Evolutionary conservation across 2,888 invertebrate species (phyloP).

Genomic region (Trachelus tabidus): DNA sequence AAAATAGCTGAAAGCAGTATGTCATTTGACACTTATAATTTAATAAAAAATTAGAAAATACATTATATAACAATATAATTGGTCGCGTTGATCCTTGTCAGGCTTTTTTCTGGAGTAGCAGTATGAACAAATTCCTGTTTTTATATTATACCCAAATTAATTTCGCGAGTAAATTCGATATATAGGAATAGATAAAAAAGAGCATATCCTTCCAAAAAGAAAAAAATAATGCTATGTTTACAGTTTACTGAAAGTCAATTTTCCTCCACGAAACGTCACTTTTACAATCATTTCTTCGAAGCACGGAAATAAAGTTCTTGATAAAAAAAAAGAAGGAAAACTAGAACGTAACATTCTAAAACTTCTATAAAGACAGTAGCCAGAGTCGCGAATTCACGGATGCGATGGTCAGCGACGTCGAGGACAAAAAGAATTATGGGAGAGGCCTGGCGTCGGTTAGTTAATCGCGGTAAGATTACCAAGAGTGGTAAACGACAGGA

Average conservation of each 20-base stretch:
- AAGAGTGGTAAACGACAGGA: neutral
- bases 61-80: neutral
- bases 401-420: neutral
- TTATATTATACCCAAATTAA: neutral
- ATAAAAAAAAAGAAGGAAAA: neutral
- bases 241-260: neutral
- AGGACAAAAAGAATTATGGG: slow-evolving; percentile 9
- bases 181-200: neutral
- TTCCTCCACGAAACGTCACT: neutral
- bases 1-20: neutral
- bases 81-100: neutral
- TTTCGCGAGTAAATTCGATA: neutral
- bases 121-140: neutral
- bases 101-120: neutral
- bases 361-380: neutral
- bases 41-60: neutral
- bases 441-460: neutral
- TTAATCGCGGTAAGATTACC: neutral
- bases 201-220: neutral
- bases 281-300: neutral
- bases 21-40: neutral
- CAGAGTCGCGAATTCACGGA: neutral
- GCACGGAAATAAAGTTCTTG: neutral
- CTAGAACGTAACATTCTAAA: neutral
- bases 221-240: neutral